phyloP scores from a whole-genome alignment of 2,888 invertebrate species.

The Meandrusa payeni region DNA sequence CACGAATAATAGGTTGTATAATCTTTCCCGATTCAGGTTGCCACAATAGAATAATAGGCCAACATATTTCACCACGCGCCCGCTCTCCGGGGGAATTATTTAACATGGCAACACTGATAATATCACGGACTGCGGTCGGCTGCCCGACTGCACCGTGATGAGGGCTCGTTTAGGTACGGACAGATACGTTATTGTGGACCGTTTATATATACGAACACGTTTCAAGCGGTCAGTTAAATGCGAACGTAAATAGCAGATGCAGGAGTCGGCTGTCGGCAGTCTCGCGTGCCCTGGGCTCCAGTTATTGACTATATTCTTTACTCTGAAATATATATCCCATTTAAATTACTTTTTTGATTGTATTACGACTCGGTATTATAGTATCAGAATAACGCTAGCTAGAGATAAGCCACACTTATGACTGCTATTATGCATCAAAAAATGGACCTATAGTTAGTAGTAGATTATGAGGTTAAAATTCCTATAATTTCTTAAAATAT shows the following conservation, averaged over 20 bases:
- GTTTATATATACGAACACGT: not conserved
- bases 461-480: no score
- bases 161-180: conserved; percentile 6
- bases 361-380: no score
- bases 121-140: conserved; percentile 22
- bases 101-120: conserved; percentile 23
- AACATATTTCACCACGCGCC: conserved; percentile 20
- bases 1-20: not conserved
- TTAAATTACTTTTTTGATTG: no score
- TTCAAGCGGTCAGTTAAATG: conserved; percentile 9
- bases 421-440: no score
- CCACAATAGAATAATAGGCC: conserved; percentile 16
- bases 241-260: conserved; percentile 1
- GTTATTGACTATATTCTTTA: no score
- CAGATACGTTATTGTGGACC: not conserved
- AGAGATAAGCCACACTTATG: no score
- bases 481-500: no score
- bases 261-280: no score
- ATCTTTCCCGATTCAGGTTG: not conserved
- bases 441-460: no score
- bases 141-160: not conserved
- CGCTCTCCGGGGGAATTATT: conserved; percentile 22
- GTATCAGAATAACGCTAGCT: no score
- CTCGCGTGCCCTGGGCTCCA: no score
- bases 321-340: no score